Evolutionary conservation across 2,113 vertebrate species (phyloP), one percentile per base, ranked within the genome.

Genomic region (Cyphomyrus discorhynchus): DNA sequence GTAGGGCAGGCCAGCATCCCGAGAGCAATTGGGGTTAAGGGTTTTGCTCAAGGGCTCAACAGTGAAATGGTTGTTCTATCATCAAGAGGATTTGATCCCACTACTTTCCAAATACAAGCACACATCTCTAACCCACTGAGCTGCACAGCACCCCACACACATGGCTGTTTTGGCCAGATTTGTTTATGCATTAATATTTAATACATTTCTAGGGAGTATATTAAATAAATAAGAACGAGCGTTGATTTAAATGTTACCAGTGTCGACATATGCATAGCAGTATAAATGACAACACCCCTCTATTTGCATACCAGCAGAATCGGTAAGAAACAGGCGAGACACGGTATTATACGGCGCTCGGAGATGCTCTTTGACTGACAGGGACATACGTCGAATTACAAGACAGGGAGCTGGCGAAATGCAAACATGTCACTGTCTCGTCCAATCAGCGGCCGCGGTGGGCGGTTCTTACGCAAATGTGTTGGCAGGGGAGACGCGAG

Each of bases 401-500:
- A 13, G 17, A 53, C 1, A 5, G 27, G 19, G 3, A 17, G 0
- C 35, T 39, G n/a, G 77, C 74, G n/a, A 82, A 84, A 80, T 42
- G 50, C 62, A 0, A 90, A 80, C 87, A 49, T 7, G 31, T 45
- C 0, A 11, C 2, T 0, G 31, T 31, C 6, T 15, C 2, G 3
- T 47, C 95, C 83, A 95, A 95, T 94, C n/a, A 13, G 2, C 5
- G 45, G 1, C 11, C 39, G 89, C 31, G 52, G 88, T 74, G 58
- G 94, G 94, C 90, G 92, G 90, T 0, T 3, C 89, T 56, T 92
- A 95, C 93, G 95, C 92, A 90, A 94, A 95, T 94, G 91, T 93
- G 91, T 95, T 95, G 95, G 95, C 94, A 94, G 91, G 93, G 92
- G 94, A 95, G 93, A 95, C 93, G 92, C 92, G 93, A 77, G 93